Conservation (phyloP, 2,797 vertebrate species). For the Rhyacichthys aspro region DNA sequence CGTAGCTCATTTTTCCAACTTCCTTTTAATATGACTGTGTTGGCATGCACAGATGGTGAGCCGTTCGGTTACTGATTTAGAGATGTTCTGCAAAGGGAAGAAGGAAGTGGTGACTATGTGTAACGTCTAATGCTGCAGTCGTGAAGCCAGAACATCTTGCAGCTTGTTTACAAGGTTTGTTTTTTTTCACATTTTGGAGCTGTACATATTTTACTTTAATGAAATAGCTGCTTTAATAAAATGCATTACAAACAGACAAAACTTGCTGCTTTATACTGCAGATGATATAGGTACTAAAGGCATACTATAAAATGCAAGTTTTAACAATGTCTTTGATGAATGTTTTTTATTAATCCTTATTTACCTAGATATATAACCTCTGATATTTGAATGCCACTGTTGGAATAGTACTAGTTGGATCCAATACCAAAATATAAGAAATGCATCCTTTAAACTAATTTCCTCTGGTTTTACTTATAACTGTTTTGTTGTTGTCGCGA, state of each 20-base stretch:
- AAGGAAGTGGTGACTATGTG: slow-evolving; percentile 21
- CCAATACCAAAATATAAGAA: too few relatives aligned
- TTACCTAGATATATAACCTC: too few relatives aligned
- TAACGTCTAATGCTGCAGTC: slow-evolving; percentile 25
- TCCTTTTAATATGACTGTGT: slow-evolving; percentile 13
- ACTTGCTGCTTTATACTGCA: background rate
- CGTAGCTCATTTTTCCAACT: background rate
- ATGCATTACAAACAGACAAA: background rate
- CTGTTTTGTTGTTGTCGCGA: too few relatives aligned
- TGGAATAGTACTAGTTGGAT: too few relatives aligned
- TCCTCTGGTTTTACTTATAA: too few relatives aligned
- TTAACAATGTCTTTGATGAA: background rate
- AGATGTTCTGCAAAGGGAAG: slow-evolving; percentile 22
- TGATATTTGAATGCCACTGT: too few relatives aligned
- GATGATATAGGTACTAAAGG: too few relatives aligned
- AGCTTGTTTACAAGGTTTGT: slow-evolving; percentile 30
- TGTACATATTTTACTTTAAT: slow-evolving; percentile 20
- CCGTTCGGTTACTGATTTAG: slow-evolving; percentile 20
- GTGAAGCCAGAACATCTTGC: slow-evolving; percentile 20
- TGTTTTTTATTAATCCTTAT: too few relatives aligned
- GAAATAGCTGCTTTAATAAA: background rate
- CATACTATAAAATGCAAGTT: background rate
- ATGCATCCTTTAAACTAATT: too few relatives aligned
- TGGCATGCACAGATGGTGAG: slow-evolving; percentile 37
- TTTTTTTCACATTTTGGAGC: slow-evolving; percentile 20